Evolutionary conservation across 1,140 invertebrate genomes (phyloP).

Genomic region (Platorchestia sp.): DNA sequence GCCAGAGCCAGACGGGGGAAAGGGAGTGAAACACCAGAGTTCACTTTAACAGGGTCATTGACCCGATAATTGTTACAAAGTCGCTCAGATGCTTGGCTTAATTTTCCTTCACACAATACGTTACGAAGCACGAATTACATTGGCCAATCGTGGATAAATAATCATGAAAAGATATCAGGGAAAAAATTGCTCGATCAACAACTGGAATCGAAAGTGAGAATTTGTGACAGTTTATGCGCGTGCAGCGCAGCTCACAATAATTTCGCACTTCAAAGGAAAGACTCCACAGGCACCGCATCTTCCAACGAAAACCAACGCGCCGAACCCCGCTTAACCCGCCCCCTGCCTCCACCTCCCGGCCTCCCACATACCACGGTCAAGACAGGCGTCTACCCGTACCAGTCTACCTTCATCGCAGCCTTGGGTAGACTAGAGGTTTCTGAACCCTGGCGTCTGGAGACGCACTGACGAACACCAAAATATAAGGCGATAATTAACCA

Average conservation of each 20-base stretch:
- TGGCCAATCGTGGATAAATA: too few relatives aligned
- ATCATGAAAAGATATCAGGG: not conserved
- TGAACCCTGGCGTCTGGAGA: not conserved
- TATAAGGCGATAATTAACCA: not conserved
- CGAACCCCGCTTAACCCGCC: not conserved
- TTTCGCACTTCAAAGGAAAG: not conserved
- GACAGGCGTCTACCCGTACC: conserved; percentile 1
- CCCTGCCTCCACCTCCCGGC: not conserved
- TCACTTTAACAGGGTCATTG: not conserved
- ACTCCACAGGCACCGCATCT: not conserved
- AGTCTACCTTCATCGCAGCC: conserved; percentile 29
- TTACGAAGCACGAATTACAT: too few relatives aligned
- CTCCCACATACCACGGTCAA: conserved; percentile 3
- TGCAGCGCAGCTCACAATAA: not conserved
- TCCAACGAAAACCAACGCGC: not conserved
- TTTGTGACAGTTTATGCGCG: not conserved
- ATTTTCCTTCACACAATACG: not conserved
- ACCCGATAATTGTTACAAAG: not conserved
- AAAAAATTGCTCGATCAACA: not conserved
- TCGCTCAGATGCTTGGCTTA: not conserved
- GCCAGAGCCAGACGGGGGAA: not conserved
- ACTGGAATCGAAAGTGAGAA: not conserved
- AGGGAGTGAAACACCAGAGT: not conserved
- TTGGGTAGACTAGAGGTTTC: not conserved
- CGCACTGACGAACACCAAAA: conserved; percentile 3